phyloP scores from a whole-genome alignment of 2,888 invertebrate species.

The Muscina levida region DNA sequence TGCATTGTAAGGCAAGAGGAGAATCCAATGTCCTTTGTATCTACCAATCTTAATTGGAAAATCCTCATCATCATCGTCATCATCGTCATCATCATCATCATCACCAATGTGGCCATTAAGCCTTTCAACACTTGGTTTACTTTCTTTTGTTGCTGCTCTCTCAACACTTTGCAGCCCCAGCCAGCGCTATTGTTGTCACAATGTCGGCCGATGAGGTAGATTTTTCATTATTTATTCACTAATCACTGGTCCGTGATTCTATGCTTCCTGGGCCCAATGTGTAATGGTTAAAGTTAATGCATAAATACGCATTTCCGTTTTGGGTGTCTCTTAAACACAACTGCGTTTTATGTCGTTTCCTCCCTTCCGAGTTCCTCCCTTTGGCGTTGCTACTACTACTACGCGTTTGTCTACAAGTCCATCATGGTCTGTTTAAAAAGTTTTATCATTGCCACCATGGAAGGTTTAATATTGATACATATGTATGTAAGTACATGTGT shows the following conservation, averaged over 20 bases:
- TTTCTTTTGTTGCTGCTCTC: neutral
- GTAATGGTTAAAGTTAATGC: slow-evolving; percentile 34
- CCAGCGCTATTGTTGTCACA: too few species aligned
- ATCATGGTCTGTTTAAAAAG: neutral
- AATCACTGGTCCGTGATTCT: too few species aligned
- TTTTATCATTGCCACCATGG: neutral
- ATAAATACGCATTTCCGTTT: slow-evolving; percentile 60
- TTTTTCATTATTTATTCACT: neutral
- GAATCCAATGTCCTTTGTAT: neutral
- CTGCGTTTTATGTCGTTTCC: neutral
- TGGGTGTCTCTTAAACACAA: slow-evolving; percentile 3
- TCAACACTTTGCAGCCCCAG: neutral
- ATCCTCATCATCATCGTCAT: too few species aligned
- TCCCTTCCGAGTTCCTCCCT: neutral
- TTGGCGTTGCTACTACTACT: too few species aligned
- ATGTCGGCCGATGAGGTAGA: neutral
- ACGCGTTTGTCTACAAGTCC: too few species aligned
- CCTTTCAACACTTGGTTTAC: neutral
- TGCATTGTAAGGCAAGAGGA: neutral
- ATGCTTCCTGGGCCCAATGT: neutral
- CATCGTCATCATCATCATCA: too few species aligned
- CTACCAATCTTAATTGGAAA: neutral
- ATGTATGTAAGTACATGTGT: too few species aligned
- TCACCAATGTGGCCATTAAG: neutral
- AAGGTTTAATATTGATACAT: neutral